A percentile compares a stretch with the other conserved stretches of the same genome.
phyloP scores from a whole-genome alignment of 2,888 invertebrate species.

The Macrophya annulata region DNA sequence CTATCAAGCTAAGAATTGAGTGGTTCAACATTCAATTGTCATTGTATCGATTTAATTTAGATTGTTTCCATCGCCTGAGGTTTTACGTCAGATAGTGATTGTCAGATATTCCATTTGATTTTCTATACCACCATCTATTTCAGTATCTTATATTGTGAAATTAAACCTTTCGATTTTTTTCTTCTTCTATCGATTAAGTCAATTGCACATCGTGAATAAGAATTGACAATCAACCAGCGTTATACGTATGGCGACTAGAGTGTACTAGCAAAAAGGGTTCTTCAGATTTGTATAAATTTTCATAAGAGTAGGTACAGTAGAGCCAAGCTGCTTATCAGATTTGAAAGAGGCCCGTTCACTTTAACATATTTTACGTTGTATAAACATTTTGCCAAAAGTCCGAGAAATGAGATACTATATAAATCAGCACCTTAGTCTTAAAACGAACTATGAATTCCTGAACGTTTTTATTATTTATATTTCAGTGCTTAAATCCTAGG shows the following conservation, averaged over 20 bases:
- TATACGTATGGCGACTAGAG: neutral
- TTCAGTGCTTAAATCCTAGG: neutral
- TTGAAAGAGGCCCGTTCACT: neutral
- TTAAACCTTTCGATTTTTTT: constrained; percentile 23
- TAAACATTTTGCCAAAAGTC: constrained; percentile 23
- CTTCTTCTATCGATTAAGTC: constrained; percentile 20
- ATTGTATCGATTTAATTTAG: constrained; percentile 63
- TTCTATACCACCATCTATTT: constrained; percentile 25
- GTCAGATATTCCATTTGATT: constrained; percentile 6
- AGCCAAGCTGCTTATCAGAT: neutral
- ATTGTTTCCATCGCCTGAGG: constrained; percentile 49
- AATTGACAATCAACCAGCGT: neutral
- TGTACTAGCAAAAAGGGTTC: neutral
- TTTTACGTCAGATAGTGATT: constrained; percentile 38
- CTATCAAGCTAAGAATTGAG: constrained; percentile 55
- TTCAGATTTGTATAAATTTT: neutral
- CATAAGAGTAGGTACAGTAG: neutral
- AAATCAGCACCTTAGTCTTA: neutral
- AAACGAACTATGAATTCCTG: constrained; percentile 8
- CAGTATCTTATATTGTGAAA: constrained; percentile 17
- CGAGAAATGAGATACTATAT: constrained; percentile 8
- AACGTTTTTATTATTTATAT: neutral
- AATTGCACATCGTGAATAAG: neutral
- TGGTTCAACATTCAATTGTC: constrained; percentile 63
- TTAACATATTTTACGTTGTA: neutral